Base-by-base conservation (phyloP, 1,140 invertebrate genomes). In the Micrasema minimum region DNA sequence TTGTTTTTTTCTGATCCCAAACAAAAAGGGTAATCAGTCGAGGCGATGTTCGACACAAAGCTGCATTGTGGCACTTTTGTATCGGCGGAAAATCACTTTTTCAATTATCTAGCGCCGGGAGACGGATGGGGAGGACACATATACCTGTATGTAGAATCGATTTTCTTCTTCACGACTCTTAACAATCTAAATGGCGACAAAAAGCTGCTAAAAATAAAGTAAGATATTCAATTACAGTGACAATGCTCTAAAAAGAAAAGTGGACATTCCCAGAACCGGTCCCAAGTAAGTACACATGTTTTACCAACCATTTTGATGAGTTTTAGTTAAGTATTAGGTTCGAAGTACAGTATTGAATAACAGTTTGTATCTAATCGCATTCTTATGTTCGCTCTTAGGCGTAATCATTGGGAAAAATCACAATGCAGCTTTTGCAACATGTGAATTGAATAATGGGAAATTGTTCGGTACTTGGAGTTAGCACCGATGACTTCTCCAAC, bases 401-500 rank as follows among this genome's bases (percentile, higher is more conserved):
- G 16, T 59, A 38, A 59, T 59, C 35, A 38, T 38, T 59, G 9
- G 55, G 55, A 59, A 59, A 59, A 59, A 59, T 59, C 37, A 38
- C 55, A 38, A 41, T 59, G 37, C 1, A 18, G 16, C 14, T 59
- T 37, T 12, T 59, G 37, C 55, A 59, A 59, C 55, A 18, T 10
- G 20, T 23, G 55, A 41, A 12, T 59, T 38, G 35, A 59, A 59
- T 59, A 20, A 38, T 41, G 55, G 55, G 55, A 59, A 38, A 59
- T 16, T 41, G 55, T 38, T 38, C 37, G 55, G 55, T 59, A 22
- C 37, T 41, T 59, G 16, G 14, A 41, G 22, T 16, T 16, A 59
- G 55, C 11, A 3, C 16, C 35, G 7, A 3, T 16, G 26, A 48
- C 11, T 48, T 48, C 46, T 38, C 35, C 35, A 14, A 55, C 51